A percentile compares a stretch with the other conserved stretches of the same genome.
Evolutionary conservation across 2,888 invertebrate species (phyloP).

Genomic region (Parnassius apollo): DNA sequence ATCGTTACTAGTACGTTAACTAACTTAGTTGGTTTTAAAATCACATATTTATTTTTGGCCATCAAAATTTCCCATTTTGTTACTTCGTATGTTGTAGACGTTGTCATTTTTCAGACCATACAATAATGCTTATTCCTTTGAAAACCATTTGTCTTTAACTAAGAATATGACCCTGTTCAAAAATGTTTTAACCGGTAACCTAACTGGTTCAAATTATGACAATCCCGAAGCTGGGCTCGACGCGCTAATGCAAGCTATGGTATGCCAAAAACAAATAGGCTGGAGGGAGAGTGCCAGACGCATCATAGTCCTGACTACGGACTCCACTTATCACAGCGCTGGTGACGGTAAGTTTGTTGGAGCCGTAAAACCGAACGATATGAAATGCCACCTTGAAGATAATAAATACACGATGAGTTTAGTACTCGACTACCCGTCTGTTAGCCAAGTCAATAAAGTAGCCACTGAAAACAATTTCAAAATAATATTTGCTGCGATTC

Average conservation of each 20-base stretch:
- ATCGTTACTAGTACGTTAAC: too few relatives aligned
- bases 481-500: slow-evolving; percentile 88
- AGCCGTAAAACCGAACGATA: slow-evolving; percentile 86
- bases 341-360: slow-evolving; percentile 88
- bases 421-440: slow-evolving; percentile 88
- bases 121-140: slow-evolving; percentile 78
- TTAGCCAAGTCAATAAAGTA: slow-evolving; percentile 83
- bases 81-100: slow-evolving; percentile 83
- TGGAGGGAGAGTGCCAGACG: slow-evolving; percentile 90
- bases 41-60: too few relatives aligned
- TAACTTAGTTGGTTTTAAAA: too few relatives aligned
- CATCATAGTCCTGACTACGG: slow-evolving; percentile 89
- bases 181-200: slow-evolving; percentile 81
- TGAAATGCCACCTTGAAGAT: slow-evolving; percentile 82
- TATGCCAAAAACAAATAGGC: slow-evolving; percentile 85
- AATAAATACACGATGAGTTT: slow-evolving; percentile 77
- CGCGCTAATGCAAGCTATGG: slow-evolving; percentile 88
- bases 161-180: slow-evolving; percentile 71
- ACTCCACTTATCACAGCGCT: slow-evolving; percentile 88
- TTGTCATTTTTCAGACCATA: slow-evolving; percentile 73
- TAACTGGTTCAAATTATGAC: slow-evolving; percentile 64
- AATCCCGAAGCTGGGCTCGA: slow-evolving; percentile 92
- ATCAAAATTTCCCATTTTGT: slow-evolving; percentile 76
- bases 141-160: slow-evolving; percentile 86
- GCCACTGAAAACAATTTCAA: slow-evolving; percentile 86